These are phyloP conservation scores for Prorops nasuta DNA, from an alignment of 1,140 invertebrate genomes.

Conservation along the genomic window DNA sequence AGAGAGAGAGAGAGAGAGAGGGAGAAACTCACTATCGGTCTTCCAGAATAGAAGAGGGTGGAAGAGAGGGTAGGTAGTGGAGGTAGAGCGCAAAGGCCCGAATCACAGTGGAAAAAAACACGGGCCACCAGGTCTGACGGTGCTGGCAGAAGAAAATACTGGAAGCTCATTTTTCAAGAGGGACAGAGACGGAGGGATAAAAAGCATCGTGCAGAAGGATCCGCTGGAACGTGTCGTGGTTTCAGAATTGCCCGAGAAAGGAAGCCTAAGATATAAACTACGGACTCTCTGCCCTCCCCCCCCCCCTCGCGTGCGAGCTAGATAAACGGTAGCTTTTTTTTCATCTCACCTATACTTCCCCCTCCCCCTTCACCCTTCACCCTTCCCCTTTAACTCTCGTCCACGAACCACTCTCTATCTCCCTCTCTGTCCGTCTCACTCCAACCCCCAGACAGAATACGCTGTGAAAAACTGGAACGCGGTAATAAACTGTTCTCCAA, in stretches of 20 bases:
- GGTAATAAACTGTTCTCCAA: slow-evolving; percentile 13
- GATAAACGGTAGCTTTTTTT: too few species aligned
- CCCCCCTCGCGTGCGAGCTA: neutral
- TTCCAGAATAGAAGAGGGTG: slow-evolving; percentile 12
- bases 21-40: slow-evolving; percentile 29
- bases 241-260: too few species aligned
- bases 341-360: too few species aligned
- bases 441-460: too few species aligned
- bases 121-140: neutral
- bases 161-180: slow-evolving; percentile 33
- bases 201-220: too few species aligned
- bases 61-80: slow-evolving; percentile 1
- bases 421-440: too few species aligned
- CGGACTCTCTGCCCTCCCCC: neutral
- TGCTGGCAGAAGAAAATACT: slow-evolving; percentile 8
- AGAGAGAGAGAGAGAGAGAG: slow-evolving; percentile 16
- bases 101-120: slow-evolving; percentile 13
- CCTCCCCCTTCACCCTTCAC: too few species aligned
- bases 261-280: slow-evolving; percentile 11
- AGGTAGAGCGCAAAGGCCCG: slow-evolving; percentile 1
- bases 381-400: slow-evolving; percentile 2
- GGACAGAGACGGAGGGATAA: slow-evolving; percentile 12
- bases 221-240: too few species aligned
- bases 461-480: slow-evolving; percentile 15
- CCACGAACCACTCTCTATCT: too few species aligned